phyloP scores from a whole-genome alignment of 92 coral and sea anemone genomes.

The Virgularia gustaviana region DNA sequence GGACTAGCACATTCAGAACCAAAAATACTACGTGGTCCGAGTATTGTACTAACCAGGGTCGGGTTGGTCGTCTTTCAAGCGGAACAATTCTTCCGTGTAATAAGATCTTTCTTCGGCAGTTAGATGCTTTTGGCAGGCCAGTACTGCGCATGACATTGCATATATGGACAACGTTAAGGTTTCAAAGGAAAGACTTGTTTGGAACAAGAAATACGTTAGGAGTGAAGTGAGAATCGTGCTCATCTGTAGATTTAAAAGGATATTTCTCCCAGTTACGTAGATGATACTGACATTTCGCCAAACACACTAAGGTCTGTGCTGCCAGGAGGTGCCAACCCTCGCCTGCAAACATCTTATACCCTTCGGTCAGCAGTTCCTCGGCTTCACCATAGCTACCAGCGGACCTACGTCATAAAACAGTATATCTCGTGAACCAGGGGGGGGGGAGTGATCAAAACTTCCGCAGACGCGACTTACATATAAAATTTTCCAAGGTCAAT shows the following conservation, averaged over 20 bases:
- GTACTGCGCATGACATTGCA: constrained; percentile 78
- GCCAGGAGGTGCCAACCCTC: constrained; percentile 86
- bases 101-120: constrained; percentile 59
- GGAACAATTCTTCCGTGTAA: constrained; percentile 80
- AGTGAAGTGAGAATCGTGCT: too few relatives aligned
- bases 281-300: constrained; percentile 78
- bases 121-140: constrained; percentile 78
- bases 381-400: constrained; percentile 72
- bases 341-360: constrained; percentile 83
- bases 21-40: too few relatives aligned
- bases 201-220: too few relatives aligned
- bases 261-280: constrained; percentile 69
- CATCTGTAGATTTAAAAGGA: too few relatives aligned
- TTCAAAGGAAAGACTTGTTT: too few relatives aligned
- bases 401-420: constrained; percentile 50
- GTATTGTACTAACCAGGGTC: constrained; percentile 63
- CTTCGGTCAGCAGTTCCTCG: constrained; percentile 73
- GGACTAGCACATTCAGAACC: too few relatives aligned
- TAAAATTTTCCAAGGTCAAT: constrained; percentile 88
- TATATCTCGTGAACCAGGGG: too few relatives aligned
- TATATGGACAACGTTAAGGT: constrained; percentile 43
- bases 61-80: constrained; percentile 79
- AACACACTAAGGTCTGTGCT: constrained; percentile 72
- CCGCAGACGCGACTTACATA: too few relatives aligned
- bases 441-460: too few relatives aligned